phyloP scores from a whole-genome alignment of 1,140 invertebrate genomes.

The Aphis gossypii region DNA sequence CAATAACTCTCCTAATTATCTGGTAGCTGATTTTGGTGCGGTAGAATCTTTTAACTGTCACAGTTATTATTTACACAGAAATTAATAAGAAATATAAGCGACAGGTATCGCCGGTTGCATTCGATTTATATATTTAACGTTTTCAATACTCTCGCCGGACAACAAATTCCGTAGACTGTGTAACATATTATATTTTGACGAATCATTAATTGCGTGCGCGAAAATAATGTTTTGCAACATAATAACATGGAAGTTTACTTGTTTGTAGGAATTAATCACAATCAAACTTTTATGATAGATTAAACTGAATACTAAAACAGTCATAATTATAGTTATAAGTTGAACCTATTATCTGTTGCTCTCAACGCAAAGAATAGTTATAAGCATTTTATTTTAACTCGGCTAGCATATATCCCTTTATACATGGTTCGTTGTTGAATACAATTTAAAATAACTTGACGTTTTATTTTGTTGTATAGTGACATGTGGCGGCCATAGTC shows the following conservation, averaged over 20 bases:
- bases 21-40: background rate
- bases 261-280: background rate
- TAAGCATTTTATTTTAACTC: background rate
- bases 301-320: background rate
- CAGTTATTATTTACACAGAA: background rate
- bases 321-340: background rate
- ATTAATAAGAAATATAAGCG: background rate
- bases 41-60: background rate
- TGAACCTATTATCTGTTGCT: background rate
- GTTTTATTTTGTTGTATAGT: no score
- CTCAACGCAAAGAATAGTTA: background rate
- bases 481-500: no score
- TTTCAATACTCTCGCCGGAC: no score
- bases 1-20: constrained; percentile 6
- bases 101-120: background rate
- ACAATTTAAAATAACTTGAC: no score
- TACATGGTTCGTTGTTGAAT: no score
- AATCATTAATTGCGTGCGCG: background rate
- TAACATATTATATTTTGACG: background rate
- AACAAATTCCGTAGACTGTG: background rate
- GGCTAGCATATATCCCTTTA: no score
- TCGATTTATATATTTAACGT: no score
- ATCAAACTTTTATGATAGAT: background rate
- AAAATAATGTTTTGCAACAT: background rate
- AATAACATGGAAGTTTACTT: background rate